Evolutionary conservation across 1,140 invertebrate genomes (phyloP).

Genomic region (Orius laevigatus): DNA sequence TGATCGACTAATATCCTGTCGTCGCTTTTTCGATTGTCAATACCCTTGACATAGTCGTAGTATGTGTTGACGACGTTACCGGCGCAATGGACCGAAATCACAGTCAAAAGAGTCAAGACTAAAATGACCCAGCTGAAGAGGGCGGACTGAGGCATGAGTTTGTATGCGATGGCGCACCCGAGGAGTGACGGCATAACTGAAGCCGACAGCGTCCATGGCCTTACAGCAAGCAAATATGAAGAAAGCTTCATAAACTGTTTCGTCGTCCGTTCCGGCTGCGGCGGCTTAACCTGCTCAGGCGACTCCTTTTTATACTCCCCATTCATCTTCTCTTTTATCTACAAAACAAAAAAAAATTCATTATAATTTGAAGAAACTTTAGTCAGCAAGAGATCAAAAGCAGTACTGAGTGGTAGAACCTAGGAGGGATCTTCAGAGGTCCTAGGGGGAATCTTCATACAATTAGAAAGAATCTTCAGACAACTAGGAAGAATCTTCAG

Average conservation of each 20-base stretch:
- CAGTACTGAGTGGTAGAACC: no score
- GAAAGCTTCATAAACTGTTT: conserved; percentile 34
- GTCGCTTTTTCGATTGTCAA: conserved; percentile 80
- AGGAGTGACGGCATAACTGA: conserved; percentile 77
- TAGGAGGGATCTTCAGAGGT: no score
- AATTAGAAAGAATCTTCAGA: no score
- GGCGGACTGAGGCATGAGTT: conserved; percentile 39
- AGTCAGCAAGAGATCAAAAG: no score
- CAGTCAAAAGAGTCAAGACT: conserved; percentile 63
- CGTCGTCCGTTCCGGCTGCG: neutral
- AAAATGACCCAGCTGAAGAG: conserved; percentile 65
- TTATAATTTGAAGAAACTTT: no score
- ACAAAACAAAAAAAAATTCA: conserved; percentile 17
- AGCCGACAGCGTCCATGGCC: conserved; percentile 85
- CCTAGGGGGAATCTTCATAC: no score
- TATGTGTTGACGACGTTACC: conserved; percentile 96
- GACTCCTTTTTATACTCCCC: conserved; percentile 5
- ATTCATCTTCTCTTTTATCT: conserved; percentile 11
- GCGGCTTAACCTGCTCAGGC: neutral
- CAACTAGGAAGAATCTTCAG: no score
- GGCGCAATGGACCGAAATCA: conserved; percentile 82
- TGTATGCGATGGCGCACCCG: conserved; percentile 72
- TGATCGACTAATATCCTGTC: conserved; percentile 86
- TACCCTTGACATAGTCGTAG: conserved; percentile 84
- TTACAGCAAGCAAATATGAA: conserved; percentile 66